Evolutionary conservation across 30 jellyfish, hydroid and myxozoan species (phyloP).

Genomic region (Aurelia aurita complex sp. Pacific): DNA sequence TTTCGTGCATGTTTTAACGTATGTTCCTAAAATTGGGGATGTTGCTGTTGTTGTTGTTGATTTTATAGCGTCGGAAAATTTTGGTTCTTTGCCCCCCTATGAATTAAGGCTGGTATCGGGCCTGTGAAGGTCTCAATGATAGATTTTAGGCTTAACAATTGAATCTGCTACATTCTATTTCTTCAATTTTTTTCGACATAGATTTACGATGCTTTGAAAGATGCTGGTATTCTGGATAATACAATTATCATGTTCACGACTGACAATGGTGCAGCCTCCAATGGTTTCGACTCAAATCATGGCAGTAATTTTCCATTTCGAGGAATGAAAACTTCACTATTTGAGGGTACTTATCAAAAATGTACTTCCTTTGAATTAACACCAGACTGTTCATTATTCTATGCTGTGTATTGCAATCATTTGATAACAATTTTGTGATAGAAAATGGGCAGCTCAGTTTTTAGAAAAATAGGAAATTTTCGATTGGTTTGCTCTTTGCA

Average conservation of each 20-base stretch:
- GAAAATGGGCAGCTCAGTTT: no score
- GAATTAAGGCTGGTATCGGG: no score
- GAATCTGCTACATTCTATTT: neutral
- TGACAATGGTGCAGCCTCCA: conserved; percentile 80
- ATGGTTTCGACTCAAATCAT: conserved; percentile 70
- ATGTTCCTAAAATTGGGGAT: no score
- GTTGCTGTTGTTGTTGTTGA: no score
- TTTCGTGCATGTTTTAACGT: no score
- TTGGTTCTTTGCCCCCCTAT: no score
- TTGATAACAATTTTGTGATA: neutral
- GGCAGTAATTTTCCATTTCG: conserved; percentile 81
- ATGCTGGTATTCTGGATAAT: conserved; percentile 49
- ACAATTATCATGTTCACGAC: conserved; percentile 72
- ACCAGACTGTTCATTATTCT: neutral
- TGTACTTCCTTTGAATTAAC: neutral
- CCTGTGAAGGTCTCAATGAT: no score
- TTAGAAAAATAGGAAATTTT: no score
- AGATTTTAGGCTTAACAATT: neutral
- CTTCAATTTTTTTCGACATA: neutral
- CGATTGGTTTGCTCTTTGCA: no score
- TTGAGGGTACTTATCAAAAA: conserved; percentile 47
- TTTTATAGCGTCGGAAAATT: no score
- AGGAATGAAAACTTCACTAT: conserved; percentile 77
- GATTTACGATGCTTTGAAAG: conserved; percentile 72
- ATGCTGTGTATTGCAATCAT: neutral